A percentile compares a stretch with the other conserved stretches of the same genome.
These are phyloP conservation scores for Corvus moneduloides DNA, from an alignment of 2,113 vertebrate genomes.

Conservation along the genomic window DNA sequence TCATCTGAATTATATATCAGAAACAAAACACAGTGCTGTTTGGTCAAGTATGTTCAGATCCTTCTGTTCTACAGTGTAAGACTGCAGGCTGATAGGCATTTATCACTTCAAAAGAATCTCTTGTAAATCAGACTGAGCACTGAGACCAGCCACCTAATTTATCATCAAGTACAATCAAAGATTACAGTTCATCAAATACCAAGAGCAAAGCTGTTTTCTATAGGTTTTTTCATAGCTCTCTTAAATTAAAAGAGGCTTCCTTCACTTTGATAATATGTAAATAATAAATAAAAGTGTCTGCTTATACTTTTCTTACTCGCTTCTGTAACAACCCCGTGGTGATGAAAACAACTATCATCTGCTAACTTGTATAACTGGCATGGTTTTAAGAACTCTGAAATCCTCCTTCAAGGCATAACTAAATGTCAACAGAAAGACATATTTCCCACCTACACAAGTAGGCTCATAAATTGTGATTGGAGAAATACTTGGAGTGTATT, in stretches of 20 bases:
- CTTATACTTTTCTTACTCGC: constrained; percentile 9
- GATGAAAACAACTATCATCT: constrained; percentile 53
- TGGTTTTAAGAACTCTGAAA: constrained; percentile 31
- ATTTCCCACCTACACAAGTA: constrained; percentile 50
- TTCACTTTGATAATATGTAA: constrained; percentile 56
- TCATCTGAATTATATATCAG: neutral
- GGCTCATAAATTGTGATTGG: neutral
- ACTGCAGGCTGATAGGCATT: constrained; percentile 40
- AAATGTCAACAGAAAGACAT: constrained; percentile 41
- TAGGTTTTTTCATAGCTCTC: constrained; percentile 5
- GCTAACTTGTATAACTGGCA: constrained; percentile 38
- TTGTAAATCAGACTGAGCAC: constrained; percentile 39
- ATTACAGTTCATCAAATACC: constrained; percentile 42
- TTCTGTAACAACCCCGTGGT: constrained; percentile 25
- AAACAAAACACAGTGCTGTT: neutral
- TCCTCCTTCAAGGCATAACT: constrained; percentile 40
- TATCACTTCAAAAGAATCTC: constrained; percentile 47
- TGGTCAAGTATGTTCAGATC: constrained; percentile 19
- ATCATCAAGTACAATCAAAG: constrained; percentile 47
- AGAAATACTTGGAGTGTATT: neutral
- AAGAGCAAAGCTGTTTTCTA: constrained; percentile 3
- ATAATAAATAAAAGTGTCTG: constrained; percentile 53
- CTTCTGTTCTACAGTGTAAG: constrained; percentile 27
- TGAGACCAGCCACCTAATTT: constrained; percentile 36
- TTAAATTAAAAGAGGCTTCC: constrained; percentile 27